These are phyloP conservation scores for Mesocricetus auratus DNA, from an alignment of 2,113 vertebrate genomes.

Conservation along the genomic window DNA sequence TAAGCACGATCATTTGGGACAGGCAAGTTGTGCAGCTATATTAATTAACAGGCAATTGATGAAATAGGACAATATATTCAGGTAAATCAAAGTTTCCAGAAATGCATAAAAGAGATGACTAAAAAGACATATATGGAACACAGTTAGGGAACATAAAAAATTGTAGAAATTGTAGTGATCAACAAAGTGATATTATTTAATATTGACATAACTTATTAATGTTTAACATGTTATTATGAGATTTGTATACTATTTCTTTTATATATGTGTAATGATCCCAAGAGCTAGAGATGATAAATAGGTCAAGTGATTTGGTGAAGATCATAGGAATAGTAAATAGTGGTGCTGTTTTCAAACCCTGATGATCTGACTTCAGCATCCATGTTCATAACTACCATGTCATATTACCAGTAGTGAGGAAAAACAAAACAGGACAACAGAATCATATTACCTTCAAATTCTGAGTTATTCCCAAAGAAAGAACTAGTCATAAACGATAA, in stretches of 20 bases:
- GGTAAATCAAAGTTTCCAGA: not conserved
- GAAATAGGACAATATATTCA: not conserved
- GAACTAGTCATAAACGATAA: not conserved
- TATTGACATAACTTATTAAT: constrained; percentile 8
- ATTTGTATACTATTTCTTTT: not conserved
- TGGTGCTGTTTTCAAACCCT: not conserved
- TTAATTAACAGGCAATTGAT: constrained; percentile 15
- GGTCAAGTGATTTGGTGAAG: not conserved
- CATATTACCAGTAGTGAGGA: not conserved
- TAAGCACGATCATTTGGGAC: constrained; percentile 5
- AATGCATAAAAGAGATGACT: not conserved
- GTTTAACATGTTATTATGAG: not conserved
- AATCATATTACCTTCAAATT: not conserved
- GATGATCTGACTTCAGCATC: not conserved
- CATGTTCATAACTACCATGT: not conserved
- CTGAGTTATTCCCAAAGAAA: not conserved
- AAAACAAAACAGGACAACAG: not conserved
- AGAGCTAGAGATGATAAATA: not conserved
- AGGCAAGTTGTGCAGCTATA: not conserved
- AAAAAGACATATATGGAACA: not conserved
- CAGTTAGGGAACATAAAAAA: constrained; percentile 1
- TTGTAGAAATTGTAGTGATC: not conserved
- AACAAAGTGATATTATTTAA: not conserved
- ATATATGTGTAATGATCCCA: not conserved
- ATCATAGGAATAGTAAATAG: not conserved